Percentiles rank a stretch among this genome's conserved stretches.
phyloP scores from a whole-genome alignment of 2,113 vertebrate genomes.

The Sinosuthora webbiana region DNA sequence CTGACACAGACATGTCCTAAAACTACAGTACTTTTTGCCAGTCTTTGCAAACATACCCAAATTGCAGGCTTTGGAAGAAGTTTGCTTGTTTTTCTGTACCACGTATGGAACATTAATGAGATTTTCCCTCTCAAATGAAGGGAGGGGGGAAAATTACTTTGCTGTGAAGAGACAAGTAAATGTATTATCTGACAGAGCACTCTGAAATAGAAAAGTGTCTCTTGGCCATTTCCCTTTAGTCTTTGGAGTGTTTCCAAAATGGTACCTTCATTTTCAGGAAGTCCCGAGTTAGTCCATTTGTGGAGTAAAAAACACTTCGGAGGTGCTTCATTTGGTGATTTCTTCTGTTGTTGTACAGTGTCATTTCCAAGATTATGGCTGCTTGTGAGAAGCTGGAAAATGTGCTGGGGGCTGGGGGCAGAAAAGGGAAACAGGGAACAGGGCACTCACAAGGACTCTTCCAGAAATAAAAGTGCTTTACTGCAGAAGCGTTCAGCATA shows the following conservation, averaged over 20 bases:
- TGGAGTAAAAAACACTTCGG: not conserved
- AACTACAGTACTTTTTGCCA: not conserved
- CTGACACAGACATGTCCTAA: not conserved
- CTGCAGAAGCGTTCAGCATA: not conserved
- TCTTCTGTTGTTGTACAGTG: not conserved
- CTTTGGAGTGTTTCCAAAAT: not conserved
- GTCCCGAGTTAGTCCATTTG: not conserved
- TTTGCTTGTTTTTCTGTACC: not conserved
- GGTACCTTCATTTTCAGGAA: not conserved
- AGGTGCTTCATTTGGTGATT: not conserved
- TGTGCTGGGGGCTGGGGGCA: fast-evolving
- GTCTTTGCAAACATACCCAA: not conserved
- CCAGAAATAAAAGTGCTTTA: not conserved
- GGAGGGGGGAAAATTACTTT: not conserved
- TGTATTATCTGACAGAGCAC: not conserved
- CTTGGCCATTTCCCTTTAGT: not conserved
- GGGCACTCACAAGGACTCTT: not conserved
- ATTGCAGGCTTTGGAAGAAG: not conserved
- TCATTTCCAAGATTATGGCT: not conserved
- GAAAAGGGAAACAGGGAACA: not conserved
- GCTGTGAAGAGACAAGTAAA: not conserved
- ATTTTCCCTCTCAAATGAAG: not conserved
- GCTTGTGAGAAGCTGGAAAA: not conserved
- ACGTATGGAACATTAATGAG: not conserved
- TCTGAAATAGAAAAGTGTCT: not conserved